Conservation (phyloP, 1,140 invertebrate species). For the Schlechtendalia chinensis region DNA sequence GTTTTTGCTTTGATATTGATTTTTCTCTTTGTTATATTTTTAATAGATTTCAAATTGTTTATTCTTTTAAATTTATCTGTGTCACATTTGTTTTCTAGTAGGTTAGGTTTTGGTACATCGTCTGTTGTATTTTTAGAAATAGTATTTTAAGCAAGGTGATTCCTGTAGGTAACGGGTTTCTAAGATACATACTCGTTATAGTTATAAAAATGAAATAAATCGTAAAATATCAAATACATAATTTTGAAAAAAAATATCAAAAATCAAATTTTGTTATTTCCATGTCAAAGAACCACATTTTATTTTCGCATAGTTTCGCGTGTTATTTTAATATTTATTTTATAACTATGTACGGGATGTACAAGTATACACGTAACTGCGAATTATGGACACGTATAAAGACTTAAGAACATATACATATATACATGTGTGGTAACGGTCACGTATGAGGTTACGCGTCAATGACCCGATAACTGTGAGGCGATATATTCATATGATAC, state of each 20-base stretch:
- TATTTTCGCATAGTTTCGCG: too few relatives aligned
- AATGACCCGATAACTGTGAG: conserved; percentile 18
- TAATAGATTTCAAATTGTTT: conserved; percentile 19
- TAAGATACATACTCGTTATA: too few relatives aligned
- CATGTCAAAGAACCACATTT: neutral
- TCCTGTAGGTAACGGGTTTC: too few relatives aligned
- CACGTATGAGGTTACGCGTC: conserved; percentile 3
- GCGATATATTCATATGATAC: too few relatives aligned
- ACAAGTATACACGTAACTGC: too few relatives aligned
- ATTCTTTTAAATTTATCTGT: conserved; percentile 8
- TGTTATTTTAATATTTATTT: neutral
- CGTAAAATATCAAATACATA: too few relatives aligned
- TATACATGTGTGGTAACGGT: neutral
- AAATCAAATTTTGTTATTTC: neutral
- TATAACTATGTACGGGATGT: neutral
- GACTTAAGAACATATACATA: neutral
- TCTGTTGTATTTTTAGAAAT: too few relatives aligned
- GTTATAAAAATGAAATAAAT: too few relatives aligned
- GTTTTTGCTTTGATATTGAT: conserved; percentile 8
- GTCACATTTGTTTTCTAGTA: neutral
- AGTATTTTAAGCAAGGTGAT: too few relatives aligned
- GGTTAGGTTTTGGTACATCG: too few relatives aligned
- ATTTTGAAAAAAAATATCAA: too few relatives aligned
- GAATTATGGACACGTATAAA: too few relatives aligned
- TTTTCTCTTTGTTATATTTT: conserved; percentile 1